Percentiles rank a stretch among this genome's conserved stretches.
phyloP scores from a whole-genome alignment of 2,113 vertebrate genomes.

The Athene noctua region DNA sequence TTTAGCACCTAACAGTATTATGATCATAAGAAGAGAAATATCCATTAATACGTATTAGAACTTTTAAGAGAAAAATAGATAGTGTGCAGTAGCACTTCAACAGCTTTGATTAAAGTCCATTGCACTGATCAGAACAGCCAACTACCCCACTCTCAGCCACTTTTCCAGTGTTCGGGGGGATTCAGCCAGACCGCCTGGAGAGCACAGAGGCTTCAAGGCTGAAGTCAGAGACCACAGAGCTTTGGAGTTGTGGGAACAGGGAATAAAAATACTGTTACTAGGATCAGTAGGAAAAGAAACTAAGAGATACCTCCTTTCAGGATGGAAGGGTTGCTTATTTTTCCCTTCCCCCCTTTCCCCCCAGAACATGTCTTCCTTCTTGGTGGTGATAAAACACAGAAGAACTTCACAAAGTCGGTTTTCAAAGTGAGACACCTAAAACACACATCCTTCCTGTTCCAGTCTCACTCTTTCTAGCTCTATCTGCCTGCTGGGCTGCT shows the following conservation, averaged over 20 bases:
- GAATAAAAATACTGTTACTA: neutral
- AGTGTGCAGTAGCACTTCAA: neutral
- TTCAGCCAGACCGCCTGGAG: neutral
- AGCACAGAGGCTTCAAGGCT: neutral
- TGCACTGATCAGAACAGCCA: neutral
- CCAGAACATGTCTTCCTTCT: neutral
- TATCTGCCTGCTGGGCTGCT: neutral
- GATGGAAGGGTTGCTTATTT: neutral
- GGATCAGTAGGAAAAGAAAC: neutral
- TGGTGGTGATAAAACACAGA: neutral
- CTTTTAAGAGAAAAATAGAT: neutral
- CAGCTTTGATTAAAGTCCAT: neutral
- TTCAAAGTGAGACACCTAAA: neutral
- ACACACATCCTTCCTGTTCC: neutral
- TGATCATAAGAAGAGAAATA: neutral
- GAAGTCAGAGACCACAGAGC: neutral
- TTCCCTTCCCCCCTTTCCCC: neutral
- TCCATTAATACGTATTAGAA: neutral
- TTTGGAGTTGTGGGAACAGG: fast-evolving
- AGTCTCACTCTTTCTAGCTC: neutral
- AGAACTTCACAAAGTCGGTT: neutral
- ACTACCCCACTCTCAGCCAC: too few species aligned
- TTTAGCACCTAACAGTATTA: neutral
- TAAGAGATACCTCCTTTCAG: neutral
- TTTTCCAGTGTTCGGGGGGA: neutral